Percentiles rank a stretch among this genome's conserved stretches.
Conservation (phyloP, 2,797 vertebrate genomes). For the Kryptopterus vitreolus region DNA sequence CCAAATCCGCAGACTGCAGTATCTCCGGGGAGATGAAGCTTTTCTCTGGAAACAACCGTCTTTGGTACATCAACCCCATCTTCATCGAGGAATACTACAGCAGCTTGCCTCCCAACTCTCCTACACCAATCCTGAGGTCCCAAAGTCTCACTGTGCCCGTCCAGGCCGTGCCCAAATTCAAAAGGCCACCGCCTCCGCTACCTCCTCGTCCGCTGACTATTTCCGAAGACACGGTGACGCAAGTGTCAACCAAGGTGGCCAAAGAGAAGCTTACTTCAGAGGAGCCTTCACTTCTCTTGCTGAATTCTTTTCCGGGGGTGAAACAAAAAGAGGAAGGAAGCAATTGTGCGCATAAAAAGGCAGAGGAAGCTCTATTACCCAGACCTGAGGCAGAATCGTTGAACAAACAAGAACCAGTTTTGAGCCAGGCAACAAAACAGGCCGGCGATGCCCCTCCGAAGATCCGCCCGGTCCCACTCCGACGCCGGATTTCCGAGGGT, state of each 20-base stretch:
- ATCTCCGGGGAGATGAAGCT: slow-evolving; percentile 77
- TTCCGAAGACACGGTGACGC: slow-evolving; percentile 50
- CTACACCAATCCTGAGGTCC: slow-evolving; percentile 59
- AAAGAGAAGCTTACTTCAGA: slow-evolving; percentile 28
- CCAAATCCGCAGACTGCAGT: slow-evolving; percentile 43
- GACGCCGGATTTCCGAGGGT: slow-evolving; percentile 66
- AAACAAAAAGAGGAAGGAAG: slow-evolving; percentile 56
- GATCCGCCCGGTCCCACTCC: slow-evolving; percentile 67
- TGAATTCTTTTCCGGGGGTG: slow-evolving; percentile 50
- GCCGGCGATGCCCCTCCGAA: slow-evolving; percentile 17
- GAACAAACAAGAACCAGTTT: slow-evolving; percentile 36
- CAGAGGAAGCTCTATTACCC: slow-evolving; percentile 34
- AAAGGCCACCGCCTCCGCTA: slow-evolving; percentile 70
- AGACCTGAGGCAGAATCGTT: slow-evolving; percentile 29
- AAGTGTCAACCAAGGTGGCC: slow-evolving; percentile 49
- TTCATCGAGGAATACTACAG: slow-evolving; percentile 80
- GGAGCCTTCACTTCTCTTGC: slow-evolving; percentile 39
- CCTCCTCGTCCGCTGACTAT: slow-evolving; percentile 68
- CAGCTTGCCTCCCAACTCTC: slow-evolving; percentile 47
- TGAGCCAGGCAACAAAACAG: slow-evolving; percentile 21
- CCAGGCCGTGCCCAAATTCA: slow-evolving; percentile 59
- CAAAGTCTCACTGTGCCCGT: slow-evolving; percentile 49
- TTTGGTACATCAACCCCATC: slow-evolving; percentile 88
- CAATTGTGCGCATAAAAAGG: slow-evolving; percentile 34
- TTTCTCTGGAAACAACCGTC: slow-evolving; percentile 71